Conservation (phyloP, 1,140 invertebrate genomes). For the Scaptodrosophila lebanonensis region DNA sequence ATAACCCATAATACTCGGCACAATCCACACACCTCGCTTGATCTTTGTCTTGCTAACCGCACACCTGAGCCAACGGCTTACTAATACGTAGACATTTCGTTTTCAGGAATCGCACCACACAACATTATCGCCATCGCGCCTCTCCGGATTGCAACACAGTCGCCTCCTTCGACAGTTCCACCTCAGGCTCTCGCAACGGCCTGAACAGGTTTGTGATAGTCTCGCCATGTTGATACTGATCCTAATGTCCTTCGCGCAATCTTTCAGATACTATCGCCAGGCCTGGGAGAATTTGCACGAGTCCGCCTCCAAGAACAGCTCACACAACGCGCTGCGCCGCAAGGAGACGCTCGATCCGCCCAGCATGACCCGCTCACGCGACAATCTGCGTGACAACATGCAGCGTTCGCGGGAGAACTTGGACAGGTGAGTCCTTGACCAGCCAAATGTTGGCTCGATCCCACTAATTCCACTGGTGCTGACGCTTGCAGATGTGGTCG, state of each 20-base stretch:
- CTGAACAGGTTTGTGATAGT: slow-evolving; percentile 82
- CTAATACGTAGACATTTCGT: too few species aligned
- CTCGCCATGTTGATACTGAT: background rate
- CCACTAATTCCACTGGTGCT: background rate
- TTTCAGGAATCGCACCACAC: slow-evolving; percentile 83
- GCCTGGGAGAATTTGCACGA: slow-evolving; percentile 95
- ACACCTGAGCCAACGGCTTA: too few species aligned
- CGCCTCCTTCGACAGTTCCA: slow-evolving; percentile 90
- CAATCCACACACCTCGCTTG: too few species aligned
- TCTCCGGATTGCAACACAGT: slow-evolving; percentile 93
- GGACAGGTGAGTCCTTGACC: slow-evolving; percentile 63
- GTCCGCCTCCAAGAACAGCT: slow-evolving; percentile 80
- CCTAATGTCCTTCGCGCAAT: background rate
- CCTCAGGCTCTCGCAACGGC: slow-evolving; percentile 88
- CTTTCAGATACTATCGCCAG: slow-evolving; percentile 84
- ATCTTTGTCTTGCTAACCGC: background rate
- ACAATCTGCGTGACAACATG: slow-evolving; percentile 76
- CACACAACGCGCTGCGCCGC: slow-evolving; percentile 79
- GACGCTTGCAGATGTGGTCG: slow-evolving; percentile 56
- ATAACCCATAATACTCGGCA: too few species aligned
- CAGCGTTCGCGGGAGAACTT: slow-evolving; percentile 77
- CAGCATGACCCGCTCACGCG: slow-evolving; percentile 76
- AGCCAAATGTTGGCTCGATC: background rate
- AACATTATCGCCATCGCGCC: slow-evolving; percentile 90
- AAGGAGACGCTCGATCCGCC: slow-evolving; percentile 86